Conservation (phyloP, 2,888 invertebrate species). For the Tetrapedia diversipes region DNA sequence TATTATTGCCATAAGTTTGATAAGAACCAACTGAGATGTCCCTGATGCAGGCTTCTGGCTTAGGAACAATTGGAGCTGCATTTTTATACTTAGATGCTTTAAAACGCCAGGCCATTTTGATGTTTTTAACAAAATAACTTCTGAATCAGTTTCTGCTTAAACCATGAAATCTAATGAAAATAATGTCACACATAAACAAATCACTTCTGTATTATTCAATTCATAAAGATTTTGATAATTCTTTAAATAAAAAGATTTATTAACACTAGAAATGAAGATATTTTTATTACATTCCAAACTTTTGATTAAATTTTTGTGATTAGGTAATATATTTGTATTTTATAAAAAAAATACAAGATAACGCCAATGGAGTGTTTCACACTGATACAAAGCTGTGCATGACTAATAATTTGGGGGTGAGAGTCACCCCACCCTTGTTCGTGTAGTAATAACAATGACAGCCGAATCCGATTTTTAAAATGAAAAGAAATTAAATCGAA, state of each 20-base stretch:
- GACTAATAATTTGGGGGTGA: slow-evolving; percentile 81
- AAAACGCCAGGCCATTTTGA: slow-evolving; percentile 95
- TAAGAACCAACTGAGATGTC: slow-evolving; percentile 96
- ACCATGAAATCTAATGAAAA: slow-evolving; percentile 79
- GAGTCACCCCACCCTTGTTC: slow-evolving; percentile 76
- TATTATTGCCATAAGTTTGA: slow-evolving; percentile 97
- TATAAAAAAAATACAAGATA: background rate
- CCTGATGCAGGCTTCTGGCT: slow-evolving; percentile 94
- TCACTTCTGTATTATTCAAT: background rate
- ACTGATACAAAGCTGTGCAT: slow-evolving; percentile 65
- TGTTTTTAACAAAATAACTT: slow-evolving; percentile 22
- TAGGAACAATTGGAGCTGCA: slow-evolving; percentile 97
- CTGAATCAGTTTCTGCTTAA: slow-evolving; percentile 51
- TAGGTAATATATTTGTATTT: background rate
- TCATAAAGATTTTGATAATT: background rate
- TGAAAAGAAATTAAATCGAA: background rate
- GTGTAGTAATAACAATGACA: slow-evolving; percentile 57
- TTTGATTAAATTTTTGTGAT: background rate
- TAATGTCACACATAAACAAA: slow-evolving; percentile 1
- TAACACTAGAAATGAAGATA: background rate
- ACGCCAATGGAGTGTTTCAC: slow-evolving; percentile 40
- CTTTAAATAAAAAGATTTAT: background rate
- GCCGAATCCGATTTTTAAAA: background rate
- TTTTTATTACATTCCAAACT: background rate
- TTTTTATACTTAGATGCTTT: slow-evolving; percentile 99